Conservation (phyloP, 2,113 vertebrate species). For the Clarias macrocephalus region DNA sequence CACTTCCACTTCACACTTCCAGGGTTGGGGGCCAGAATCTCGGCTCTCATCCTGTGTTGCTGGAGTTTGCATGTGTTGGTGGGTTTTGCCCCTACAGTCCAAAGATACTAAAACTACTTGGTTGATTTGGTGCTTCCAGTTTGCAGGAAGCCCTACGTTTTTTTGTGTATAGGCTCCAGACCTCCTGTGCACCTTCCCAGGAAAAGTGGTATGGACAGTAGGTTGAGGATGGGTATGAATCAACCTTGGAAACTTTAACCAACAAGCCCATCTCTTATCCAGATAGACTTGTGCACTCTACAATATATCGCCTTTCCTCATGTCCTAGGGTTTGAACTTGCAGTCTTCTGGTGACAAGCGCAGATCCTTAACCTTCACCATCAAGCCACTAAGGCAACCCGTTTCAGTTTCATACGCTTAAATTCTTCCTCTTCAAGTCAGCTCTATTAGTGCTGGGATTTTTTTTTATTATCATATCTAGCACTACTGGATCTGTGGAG, state of each 20-base stretch:
- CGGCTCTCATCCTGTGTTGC: no score
- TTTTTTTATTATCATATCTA: constrained; percentile 26
- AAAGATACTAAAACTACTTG: no score
- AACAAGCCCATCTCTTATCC: background rate
- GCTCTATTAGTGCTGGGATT: constrained; percentile 12
- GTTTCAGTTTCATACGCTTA: background rate
- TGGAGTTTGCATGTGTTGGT: no score
- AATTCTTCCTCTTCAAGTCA: background rate
- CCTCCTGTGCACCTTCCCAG: no score
- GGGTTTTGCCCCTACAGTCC: no score
- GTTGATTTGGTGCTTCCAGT: no score
- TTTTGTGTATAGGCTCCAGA: no score
- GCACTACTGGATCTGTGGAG: constrained; percentile 49
- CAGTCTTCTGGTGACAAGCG: no score
- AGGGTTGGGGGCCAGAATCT: no score
- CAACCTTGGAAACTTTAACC: background rate
- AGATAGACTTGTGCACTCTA: background rate
- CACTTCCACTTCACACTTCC: no score
- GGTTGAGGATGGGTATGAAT: background rate
- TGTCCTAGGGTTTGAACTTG: background rate
- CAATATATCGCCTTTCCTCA: background rate
- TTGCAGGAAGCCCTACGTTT: no score
- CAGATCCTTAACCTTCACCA: background rate
- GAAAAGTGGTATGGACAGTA: no score
- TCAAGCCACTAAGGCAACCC: background rate